Evolutionary conservation across 53 echinoderm and acorn worm species (phyloP).

Genomic region (Astropecten irregularis): DNA sequence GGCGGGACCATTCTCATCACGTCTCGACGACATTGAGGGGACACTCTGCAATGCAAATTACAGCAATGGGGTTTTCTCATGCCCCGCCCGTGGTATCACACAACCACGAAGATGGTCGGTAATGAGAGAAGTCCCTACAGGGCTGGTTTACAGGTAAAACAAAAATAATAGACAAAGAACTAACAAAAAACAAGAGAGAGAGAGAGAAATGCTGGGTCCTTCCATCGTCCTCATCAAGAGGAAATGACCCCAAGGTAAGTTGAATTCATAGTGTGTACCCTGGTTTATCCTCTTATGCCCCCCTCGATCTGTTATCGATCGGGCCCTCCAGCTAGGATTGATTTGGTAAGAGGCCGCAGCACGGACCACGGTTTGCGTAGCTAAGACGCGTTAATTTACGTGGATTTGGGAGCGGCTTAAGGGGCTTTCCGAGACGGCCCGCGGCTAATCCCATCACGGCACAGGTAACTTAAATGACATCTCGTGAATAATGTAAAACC

Average conservation of each 20-base stretch:
- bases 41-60: slow-evolving; percentile 45
- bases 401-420: slow-evolving; percentile 40
- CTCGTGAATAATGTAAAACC: slow-evolving; percentile 37
- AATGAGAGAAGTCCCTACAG: not conserved
- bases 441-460: slow-evolving; percentile 40
- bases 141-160: slow-evolving; percentile 14
- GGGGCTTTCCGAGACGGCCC: not conserved
- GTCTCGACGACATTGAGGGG: slow-evolving; percentile 36
- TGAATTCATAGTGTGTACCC: slow-evolving; percentile 49
- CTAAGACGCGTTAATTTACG: slow-evolving; percentile 38
- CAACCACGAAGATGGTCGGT: not conserved
- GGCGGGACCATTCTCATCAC: slow-evolving; percentile 40
- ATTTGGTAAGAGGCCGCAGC: slow-evolving; percentile 23
- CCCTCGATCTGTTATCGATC: slow-evolving; percentile 49
- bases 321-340: slow-evolving; percentile 55
- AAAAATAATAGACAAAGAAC: slow-evolving; percentile 6
- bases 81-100: slow-evolving; percentile 43
- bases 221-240: slow-evolving; percentile 1
- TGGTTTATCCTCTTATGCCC: slow-evolving; percentile 18
- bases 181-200: no score
- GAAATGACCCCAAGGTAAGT: slow-evolving; percentile 38
- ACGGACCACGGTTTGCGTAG: not conserved
- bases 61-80: not conserved
- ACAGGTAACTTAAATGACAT: slow-evolving; percentile 45
- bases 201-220: not conserved